These are phyloP conservation scores for Diorhabda carinulata DNA, from an alignment of 1,140 invertebrate species.

Conservation along the genomic window DNA sequence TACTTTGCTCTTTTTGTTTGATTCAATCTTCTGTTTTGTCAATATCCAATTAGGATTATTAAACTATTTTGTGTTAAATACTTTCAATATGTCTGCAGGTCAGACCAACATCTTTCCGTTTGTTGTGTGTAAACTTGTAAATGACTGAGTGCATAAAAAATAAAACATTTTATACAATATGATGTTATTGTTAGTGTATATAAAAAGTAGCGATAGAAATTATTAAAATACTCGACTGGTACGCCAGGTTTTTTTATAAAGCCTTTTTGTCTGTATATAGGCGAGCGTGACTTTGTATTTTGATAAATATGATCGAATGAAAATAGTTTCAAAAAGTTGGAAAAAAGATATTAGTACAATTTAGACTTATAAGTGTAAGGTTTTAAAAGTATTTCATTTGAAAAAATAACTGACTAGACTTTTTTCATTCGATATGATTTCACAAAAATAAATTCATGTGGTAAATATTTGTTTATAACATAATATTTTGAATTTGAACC, in stretches of 20 bases:
- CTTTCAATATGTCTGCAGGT: neutral
- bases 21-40: too few relatives aligned
- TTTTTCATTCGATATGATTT: slow-evolving; percentile 4
- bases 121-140: slow-evolving; percentile 21
- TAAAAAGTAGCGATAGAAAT: slow-evolving; percentile 25
- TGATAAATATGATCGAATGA: neutral
- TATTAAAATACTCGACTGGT: slow-evolving; percentile 30
- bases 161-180: slow-evolving; percentile 26
- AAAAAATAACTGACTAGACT: slow-evolving; percentile 22
- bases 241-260: slow-evolving; percentile 34
- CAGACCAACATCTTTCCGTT: neutral
- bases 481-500: too few relatives aligned
- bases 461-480: slow-evolving; percentile 34
- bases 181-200: slow-evolving; percentile 35
- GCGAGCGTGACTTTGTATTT: neutral
- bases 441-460: slow-evolving; percentile 18
- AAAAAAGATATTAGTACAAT: slow-evolving; percentile 21
- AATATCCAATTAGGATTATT: too few relatives aligned
- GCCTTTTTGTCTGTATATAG: slow-evolving; percentile 31
- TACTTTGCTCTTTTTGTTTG: too few relatives aligned
- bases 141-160: slow-evolving; percentile 32
- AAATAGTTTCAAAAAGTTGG: neutral
- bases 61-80: too few relatives aligned
- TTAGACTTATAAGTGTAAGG: slow-evolving; percentile 9
- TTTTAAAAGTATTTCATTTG: slow-evolving; percentile 24